Conservation (phyloP, 2,888 invertebrate species). For the Pyrrhia umbra region DNA sequence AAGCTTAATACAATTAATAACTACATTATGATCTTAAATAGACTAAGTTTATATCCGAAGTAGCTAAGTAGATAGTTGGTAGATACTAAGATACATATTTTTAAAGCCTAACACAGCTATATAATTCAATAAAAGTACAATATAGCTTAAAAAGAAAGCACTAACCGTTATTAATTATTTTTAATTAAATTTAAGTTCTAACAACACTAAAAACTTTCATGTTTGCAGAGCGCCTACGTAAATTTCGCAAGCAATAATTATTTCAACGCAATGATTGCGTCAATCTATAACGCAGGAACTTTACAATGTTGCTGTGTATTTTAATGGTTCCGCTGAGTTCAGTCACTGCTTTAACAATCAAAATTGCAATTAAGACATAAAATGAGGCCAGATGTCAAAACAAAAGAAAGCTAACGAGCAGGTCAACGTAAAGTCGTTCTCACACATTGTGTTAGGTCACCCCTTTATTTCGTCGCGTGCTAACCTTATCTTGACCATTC, state of each 20-base stretch:
- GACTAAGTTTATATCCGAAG: no score
- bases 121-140: no score
- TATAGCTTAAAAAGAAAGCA: no score
- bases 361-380: constrained; percentile 59
- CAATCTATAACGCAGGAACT: constrained; percentile 26
- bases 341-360: constrained; percentile 16
- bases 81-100: no score
- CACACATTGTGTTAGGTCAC: constrained; percentile 59
- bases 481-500: constrained; percentile 71
- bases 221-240: constrained; percentile 59
- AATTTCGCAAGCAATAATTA: constrained; percentile 61
- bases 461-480: constrained; percentile 73
- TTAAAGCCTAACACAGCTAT: no score
- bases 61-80: no score
- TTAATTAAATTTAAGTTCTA: not conserved
- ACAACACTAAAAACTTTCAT: constrained; percentile 9
- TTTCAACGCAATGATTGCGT: constrained; percentile 45
- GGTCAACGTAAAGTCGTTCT: constrained; percentile 56
- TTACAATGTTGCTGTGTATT: constrained; percentile 11
- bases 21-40: no score
- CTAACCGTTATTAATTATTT: no score
- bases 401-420: constrained; percentile 63
- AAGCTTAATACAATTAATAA: no score
- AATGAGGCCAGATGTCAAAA: constrained; percentile 65
- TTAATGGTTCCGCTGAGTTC: constrained; percentile 9